These are phyloP conservation scores for Sula dactylatra DNA, from an alignment of 2,113 vertebrate species.

Conservation along the genomic window DNA sequence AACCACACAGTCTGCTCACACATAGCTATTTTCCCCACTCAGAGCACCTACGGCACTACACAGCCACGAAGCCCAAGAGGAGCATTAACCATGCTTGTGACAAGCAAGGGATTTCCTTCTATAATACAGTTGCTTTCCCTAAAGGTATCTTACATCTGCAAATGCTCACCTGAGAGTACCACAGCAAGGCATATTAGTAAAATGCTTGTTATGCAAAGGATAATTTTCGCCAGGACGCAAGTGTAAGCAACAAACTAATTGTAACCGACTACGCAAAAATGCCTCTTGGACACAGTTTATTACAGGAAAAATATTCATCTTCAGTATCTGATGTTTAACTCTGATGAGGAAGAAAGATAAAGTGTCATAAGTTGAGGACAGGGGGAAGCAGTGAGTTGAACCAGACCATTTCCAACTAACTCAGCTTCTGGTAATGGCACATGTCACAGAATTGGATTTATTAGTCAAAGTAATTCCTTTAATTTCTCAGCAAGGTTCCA, in stretches of 20 bases:
- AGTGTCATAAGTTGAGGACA: neutral
- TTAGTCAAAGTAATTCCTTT: neutral
- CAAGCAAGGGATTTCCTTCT: neutral
- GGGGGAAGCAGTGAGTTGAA: neutral
- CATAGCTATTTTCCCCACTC: neutral
- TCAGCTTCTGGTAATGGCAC: neutral
- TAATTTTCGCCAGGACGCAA: neutral
- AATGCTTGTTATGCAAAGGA: neutral
- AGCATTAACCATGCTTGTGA: neutral
- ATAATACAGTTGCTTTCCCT: neutral
- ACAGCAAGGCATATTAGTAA: neutral
- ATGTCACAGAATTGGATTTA: neutral
- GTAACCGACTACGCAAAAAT: neutral
- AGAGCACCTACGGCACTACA: neutral
- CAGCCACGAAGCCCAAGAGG: neutral
- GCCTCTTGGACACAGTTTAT: neutral
- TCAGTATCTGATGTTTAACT: neutral
- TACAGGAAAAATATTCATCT: neutral
- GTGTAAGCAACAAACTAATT: neutral
- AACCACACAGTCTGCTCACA: neutral
- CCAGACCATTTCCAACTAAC: neutral
- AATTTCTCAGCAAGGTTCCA: neutral
- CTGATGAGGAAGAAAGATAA: neutral
- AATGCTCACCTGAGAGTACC: neutral
- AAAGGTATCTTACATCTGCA: neutral